Base-by-base conservation (phyloP, 2,888 invertebrate genomes). In the Fragum whitleyi region DNA sequence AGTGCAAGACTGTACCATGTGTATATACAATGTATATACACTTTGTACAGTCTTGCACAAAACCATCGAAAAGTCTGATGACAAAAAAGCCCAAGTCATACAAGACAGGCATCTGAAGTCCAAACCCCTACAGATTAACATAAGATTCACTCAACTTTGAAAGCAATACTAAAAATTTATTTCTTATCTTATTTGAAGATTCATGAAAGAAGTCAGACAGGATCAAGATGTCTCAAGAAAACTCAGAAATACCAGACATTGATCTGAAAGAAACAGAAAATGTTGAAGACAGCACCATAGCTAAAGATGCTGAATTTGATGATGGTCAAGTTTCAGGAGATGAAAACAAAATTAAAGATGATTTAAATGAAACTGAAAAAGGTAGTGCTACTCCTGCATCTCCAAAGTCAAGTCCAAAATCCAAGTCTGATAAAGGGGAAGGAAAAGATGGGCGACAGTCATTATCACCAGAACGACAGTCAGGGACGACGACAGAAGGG, bases 351-450 rank as follows among this genome's bases (percentile, higher is more conserved):
- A 87, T 87, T 21, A 80, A 77, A 68, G 77, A 74, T 26, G 87
- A 87, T 81, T 47, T 78, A 29, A 79, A 86, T 23, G 82, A 86
- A 55, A 80, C 77, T n/a, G 87, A 87, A 68, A 87, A 86, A 47
- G 70, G 29, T n/a, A 65, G 39, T 23, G 68, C 51, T 36, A 39
- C 69, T 57, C 71, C 65, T 57, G 21, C 21, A 16, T 57, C 77
- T 23, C 61, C 72, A 29, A 72, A 42, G 47, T 73, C 78, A 70
- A 71, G 72, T 29, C 59, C 74, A 55, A 53, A 42, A 32, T 74
- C 69, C 32, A 47, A 47, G 47, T 29, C 74, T 28, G 74, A 59
- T 51, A 74, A 77, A 57, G 72, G 29, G 14, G 77, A 70, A 26
- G 61, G 61, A 14, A 23, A 21, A 21, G 82, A 85, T 67, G 79